phyloP scores from a whole-genome alignment of 1,140 invertebrate species.

The Caenorhabditis tropicalis region DNA sequence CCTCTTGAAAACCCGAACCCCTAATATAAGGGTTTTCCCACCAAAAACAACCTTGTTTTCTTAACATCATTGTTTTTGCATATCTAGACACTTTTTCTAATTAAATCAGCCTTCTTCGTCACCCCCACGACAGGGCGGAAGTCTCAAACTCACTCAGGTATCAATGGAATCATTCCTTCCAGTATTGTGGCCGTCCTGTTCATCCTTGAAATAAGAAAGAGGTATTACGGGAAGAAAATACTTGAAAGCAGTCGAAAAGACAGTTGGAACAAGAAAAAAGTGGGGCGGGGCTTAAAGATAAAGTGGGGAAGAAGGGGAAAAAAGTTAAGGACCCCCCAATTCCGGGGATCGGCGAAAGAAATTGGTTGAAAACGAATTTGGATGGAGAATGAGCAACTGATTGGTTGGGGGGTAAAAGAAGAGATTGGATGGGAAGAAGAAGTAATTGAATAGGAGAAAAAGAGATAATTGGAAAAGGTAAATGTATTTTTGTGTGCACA shows the following conservation, averaged over 20 bases:
- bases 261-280: background rate
- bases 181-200: conserved; percentile 3
- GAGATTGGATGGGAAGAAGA: background rate
- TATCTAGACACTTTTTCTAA: no score
- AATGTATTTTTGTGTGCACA: background rate
- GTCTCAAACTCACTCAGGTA: background rate
- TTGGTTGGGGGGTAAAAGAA: no score
- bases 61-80: no score
- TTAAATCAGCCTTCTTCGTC: no score
- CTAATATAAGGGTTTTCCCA: no score
- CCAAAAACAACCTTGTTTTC: no score
- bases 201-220: conserved; percentile 1
- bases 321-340: background rate
- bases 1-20: no score
- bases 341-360: background rate
- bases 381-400: no score
- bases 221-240: background rate
- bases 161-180: conserved; percentile 27
- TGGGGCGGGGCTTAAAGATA: background rate
- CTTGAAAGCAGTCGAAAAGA: background rate
- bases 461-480: background rate
- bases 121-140: no score
- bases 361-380: background rate
- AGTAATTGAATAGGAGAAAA: background rate
- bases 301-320: background rate